Base-by-base conservation (phyloP, 2,797 vertebrate species). In the Diceros bicornis region DNA sequence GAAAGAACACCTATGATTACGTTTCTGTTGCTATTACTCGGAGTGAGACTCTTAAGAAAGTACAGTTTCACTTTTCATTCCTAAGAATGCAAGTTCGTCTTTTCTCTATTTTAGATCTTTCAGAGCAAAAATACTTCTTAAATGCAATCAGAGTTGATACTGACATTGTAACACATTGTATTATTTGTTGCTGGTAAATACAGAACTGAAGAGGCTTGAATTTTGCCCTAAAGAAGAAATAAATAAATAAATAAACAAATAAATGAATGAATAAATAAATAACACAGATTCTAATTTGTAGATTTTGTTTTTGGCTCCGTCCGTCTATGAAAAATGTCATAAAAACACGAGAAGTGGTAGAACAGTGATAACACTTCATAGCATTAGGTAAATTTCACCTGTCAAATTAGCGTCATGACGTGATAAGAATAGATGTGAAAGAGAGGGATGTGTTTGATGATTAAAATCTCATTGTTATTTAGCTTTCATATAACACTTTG, bases 91-190 rank as follows among this genome's bases (percentile, higher is more conserved):
- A 93, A 90, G 2, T 66, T 89, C 52, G 7, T 88, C 12, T 55
- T 90, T 88, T 88, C 25, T 94, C 12, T 3, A 12, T 90, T 77
- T 90, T 85, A 81, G 11, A 72, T 95, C 8, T 93, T 95, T 86
- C 44, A 74, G 55, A 74, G 11, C 25, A 84, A 89, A 12, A 77
- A 44, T 13, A 79, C 5, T 29, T 6, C 37, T 82, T 78, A 29
- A 71, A 59, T 50, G 41, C 1, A 71, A 20, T 59, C 11, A 59
- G 3, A 68, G 17, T 23, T 68, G 55, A 62, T n/a, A 69, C 3
- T 79, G 23, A 37, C 2, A 64, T 57, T 52, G 8, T 17, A 85
- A 37, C 29, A 21, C 27, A 20, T 5, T 69, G 11, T 21, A 3
- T 82, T 74, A 21, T 69, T 93, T 92, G 84, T 78, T 69, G 61